phyloP scores from a whole-genome alignment of 1,140 invertebrate genomes.

The Panulirus ornatus region DNA sequence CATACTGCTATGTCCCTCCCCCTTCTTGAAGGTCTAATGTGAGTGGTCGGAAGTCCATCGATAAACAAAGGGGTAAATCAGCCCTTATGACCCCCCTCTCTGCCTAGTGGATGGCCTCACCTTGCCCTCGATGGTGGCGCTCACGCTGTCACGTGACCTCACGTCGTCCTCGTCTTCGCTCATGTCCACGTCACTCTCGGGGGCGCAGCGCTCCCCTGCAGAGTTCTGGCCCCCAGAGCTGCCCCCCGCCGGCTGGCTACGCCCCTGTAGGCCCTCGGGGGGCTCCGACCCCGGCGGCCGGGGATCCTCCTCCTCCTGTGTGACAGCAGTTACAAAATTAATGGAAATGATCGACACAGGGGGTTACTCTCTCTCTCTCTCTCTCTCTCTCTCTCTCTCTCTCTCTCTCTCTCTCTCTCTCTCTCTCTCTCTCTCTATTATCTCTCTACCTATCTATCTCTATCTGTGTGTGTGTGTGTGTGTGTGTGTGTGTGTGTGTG shows the following conservation, averaged over 20 bases:
- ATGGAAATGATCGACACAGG: neutral
- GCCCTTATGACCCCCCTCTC: too few species aligned
- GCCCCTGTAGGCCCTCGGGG: conserved; percentile 40
- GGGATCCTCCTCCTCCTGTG: conserved; percentile 65
- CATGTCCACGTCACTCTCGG: conserved; percentile 75
- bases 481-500: neutral
- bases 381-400: too few species aligned
- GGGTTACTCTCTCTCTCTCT: too few species aligned
- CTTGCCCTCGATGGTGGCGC: conserved; percentile 64
- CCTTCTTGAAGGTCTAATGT: too few species aligned
- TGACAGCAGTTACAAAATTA: neutral
- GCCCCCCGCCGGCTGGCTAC: conserved; percentile 44
- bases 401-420: too few species aligned
- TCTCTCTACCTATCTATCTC: too few species aligned
- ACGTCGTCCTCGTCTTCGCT: conserved; percentile 75
- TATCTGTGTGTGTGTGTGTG: too few species aligned
- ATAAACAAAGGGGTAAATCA: too few species aligned
- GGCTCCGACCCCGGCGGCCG: conserved; percentile 43
- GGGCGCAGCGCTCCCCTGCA: conserved; percentile 32
- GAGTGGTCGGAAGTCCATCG: too few species aligned
- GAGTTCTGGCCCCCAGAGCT: conserved; percentile 58
- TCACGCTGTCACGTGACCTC: conserved; percentile 68
- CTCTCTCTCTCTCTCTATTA: too few species aligned
- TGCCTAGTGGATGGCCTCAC: conserved; percentile 45
- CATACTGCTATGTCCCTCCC: too few species aligned